Base-by-base conservation (phyloP, 2,888 invertebrate species). In the Troides helena region DNA sequence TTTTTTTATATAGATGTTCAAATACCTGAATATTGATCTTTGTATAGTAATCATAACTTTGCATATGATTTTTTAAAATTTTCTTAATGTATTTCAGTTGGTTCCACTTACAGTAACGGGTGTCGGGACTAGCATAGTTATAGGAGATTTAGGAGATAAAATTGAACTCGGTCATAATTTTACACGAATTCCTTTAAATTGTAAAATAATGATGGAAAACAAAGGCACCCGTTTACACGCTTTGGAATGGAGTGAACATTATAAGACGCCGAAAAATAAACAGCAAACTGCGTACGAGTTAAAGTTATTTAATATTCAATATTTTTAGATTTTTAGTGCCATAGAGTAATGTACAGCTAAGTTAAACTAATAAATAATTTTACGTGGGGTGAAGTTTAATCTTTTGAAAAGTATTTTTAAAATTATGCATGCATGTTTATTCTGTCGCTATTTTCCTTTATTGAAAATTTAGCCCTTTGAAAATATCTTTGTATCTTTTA, bases 91-190 rank as follows among this genome's bases (percentile, higher is more conserved):
- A 4, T 43, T 77, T 78, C 73, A 90, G 90, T 72, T 86, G 59
- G 85, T 92, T 21, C 90, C 93, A 7, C 77, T 96, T 57, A 88
- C 87, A 39, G 95, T 94, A 0, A 92, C 91, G 72, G 96, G 96
- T 18, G 85, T 93, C 60, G 96, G 96, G 4, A 94, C 95, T 0
- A 95, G 95, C 72, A 94, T 96, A 72, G 77, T 94, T 36, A 93
- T 94, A 18, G 93, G 94, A 61, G 95, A 95, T 0, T 82, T 88
- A 1, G 87, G 95, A 65, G 93, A 94, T 58, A 94, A 93, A 30
- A 86, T 95, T 64, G 84, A 94, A 72, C 91, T 96, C 61, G 96
- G 95, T 5, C 89, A 93, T 5, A 91, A 95, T 78, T 94, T 96
- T 77, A 95, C 95, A 74, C 94, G 92, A 79, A 86, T 90, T 69